Conservation (phyloP, 2,888 invertebrate species). For the Acholoe squamosa region DNA sequence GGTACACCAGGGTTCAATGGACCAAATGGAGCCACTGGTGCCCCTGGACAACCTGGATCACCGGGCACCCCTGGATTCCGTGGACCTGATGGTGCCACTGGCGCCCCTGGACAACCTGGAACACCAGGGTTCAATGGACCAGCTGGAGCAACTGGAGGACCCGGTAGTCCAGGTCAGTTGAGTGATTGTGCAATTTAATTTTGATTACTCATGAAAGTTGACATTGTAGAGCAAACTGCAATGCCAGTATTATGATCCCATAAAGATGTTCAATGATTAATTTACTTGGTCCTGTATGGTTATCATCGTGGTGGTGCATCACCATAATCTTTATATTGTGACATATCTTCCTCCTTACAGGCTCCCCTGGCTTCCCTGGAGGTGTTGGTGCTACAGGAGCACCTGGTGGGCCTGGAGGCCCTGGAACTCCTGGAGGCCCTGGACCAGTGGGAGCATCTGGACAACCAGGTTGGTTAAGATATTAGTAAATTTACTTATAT, state of each 20-base stretch:
- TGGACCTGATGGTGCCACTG: neutral
- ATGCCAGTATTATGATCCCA: too few relatives aligned
- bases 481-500: too few relatives aligned
- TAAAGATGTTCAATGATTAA: too few relatives aligned
- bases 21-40: constrained; percentile 43
- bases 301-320: too few relatives aligned
- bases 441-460: constrained; percentile 24
- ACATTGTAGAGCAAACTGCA: neutral
- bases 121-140: constrained; percentile 45
- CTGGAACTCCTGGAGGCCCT: neutral
- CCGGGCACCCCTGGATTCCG: neutral
- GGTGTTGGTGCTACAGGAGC: constrained; percentile 31
- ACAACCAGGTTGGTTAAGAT: neutral
- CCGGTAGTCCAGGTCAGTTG: neutral
- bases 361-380: neutral
- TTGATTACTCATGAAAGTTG: too few relatives aligned
- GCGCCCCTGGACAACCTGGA: neutral
- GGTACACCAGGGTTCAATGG: constrained; percentile 64
- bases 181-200: too few relatives aligned
- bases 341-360: constrained; percentile 24
- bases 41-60: constrained; percentile 51
- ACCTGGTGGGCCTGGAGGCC: neutral
- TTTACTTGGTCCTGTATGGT: too few relatives aligned
- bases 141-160: constrained; percentile 54
- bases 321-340: neutral